These are phyloP conservation scores for Blastobasis lacticolella DNA, from an alignment of 2,888 invertebrate species.

Conservation along the genomic window DNA sequence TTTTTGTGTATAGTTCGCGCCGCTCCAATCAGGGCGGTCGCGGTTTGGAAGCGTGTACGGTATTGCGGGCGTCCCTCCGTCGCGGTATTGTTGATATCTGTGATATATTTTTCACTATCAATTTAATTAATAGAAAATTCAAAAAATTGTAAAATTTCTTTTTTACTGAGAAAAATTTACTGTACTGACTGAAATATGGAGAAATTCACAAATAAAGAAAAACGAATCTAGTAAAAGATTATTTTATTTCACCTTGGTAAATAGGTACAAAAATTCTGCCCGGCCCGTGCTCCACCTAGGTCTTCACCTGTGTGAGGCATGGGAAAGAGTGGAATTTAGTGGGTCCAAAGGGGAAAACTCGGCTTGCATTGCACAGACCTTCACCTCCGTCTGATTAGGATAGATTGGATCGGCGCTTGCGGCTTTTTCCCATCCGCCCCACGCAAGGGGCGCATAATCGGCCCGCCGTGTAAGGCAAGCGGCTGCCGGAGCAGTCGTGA, in stretches of 20 bases:
- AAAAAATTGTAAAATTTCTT: slow-evolving; percentile 60
- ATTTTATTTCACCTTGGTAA: too few species aligned
- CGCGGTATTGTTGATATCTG: slow-evolving; percentile 42
- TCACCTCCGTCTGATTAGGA: too few species aligned
- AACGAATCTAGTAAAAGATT: slow-evolving; percentile 24
- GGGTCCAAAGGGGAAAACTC: too few species aligned
- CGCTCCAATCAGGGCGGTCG: slow-evolving; percentile 47
- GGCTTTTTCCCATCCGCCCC: too few species aligned
- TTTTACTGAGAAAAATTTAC: slow-evolving; percentile 57
- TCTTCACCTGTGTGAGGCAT: too few species aligned
- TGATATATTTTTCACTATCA: slow-evolving; percentile 46
- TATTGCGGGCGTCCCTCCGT: slow-evolving; percentile 32
- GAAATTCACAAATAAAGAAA: slow-evolving; percentile 66
- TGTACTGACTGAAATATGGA: slow-evolving; percentile 49
- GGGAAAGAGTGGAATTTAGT: too few species aligned
- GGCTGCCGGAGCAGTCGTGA: too few species aligned
- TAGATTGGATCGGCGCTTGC: too few species aligned
- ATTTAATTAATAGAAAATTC: slow-evolving; percentile 31
- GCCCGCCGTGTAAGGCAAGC: too few species aligned
- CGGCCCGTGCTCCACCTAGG: too few species aligned
- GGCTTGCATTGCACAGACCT: neutral
- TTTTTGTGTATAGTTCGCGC: slow-evolving; percentile 58
- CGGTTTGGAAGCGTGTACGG: slow-evolving; percentile 50
- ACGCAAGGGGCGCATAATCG: too few species aligned
- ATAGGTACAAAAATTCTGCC: neutral